phyloP scores from a whole-genome alignment of 2,113 vertebrate genomes.

The Syngnathus typhle region DNA sequence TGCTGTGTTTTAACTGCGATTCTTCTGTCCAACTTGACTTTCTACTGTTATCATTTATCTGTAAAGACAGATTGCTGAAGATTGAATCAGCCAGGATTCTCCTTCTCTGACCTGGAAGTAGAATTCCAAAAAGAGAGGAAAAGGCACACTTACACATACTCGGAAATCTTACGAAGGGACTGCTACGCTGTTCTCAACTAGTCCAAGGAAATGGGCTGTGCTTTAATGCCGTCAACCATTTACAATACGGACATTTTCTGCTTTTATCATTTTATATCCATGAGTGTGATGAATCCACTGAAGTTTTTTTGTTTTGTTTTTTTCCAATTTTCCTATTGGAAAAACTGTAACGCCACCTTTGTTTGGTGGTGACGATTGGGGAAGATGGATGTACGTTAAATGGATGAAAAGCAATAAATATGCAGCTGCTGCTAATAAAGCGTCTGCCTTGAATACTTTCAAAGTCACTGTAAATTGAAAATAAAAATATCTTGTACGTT shows the following conservation, averaged over 20 bases:
- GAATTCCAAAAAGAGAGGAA: slow-evolving; percentile 49
- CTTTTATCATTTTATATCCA: slow-evolving; percentile 41
- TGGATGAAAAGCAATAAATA: slow-evolving; percentile 75
- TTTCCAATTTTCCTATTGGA: slow-evolving; percentile 20
- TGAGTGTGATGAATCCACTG: slow-evolving; percentile 10
- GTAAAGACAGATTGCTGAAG: slow-evolving; percentile 57
- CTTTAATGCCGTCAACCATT: slow-evolving; percentile 34
- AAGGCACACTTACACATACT: slow-evolving; percentile 31
- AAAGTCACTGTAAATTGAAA: not conserved
- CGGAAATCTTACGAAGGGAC: slow-evolving; percentile 48
- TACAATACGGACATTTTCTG: slow-evolving; percentile 13
- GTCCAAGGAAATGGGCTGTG: slow-evolving; percentile 32
- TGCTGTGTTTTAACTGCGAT: slow-evolving; percentile 71
- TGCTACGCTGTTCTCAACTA: slow-evolving; percentile 51
- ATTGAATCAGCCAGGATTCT: slow-evolving; percentile 36
- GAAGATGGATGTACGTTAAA: slow-evolving; percentile 53
- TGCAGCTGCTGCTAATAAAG: slow-evolving; percentile 71
- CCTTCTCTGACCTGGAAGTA: slow-evolving; percentile 44
- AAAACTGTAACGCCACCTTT: slow-evolving; percentile 49
- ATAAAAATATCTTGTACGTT: no score
- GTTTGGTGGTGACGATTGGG: slow-evolving; percentile 24
- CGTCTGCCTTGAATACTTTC: slow-evolving; percentile 31
- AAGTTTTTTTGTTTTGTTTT: not conserved
- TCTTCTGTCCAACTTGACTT: slow-evolving; percentile 51
- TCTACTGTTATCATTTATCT: slow-evolving; percentile 52